Percentiles rank a stretch among this genome's conserved stretches.
phyloP scores from a whole-genome alignment of 1,140 invertebrate species.

The Pseudoatta argentina region DNA sequence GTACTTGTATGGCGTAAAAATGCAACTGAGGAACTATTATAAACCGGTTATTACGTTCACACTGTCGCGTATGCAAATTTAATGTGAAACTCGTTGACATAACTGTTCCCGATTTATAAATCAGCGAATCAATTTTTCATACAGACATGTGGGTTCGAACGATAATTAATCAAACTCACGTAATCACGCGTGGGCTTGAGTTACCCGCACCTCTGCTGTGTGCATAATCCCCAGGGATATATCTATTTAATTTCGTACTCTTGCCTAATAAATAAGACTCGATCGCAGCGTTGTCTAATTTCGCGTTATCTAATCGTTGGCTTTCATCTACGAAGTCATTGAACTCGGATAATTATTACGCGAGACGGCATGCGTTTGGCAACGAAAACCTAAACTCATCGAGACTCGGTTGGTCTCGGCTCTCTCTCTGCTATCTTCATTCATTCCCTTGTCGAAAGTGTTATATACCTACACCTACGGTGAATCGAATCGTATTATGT shows the following conservation, averaged over 20 bases:
- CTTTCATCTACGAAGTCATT: slow-evolving; percentile 39
- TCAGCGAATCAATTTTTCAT: slow-evolving; percentile 28
- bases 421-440: slow-evolving; percentile 20
- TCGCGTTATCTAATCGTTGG: slow-evolving; percentile 47
- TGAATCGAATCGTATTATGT: not conserved
- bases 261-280: not conserved
- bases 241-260: not conserved
- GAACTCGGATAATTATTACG: slow-evolving; percentile 48
- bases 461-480: not conserved
- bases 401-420: slow-evolving; percentile 55
- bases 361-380: slow-evolving; percentile 11
- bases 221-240: not conserved
- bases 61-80: slow-evolving; percentile 23
- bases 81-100: slow-evolving; percentile 6
- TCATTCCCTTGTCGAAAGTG: not conserved
- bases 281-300: slow-evolving; percentile 8
- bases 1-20: not conserved
- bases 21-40: not conserved
- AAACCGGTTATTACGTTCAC: slow-evolving; percentile 15
- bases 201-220: not conserved
- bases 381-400: slow-evolving; percentile 51
- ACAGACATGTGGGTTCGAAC: not conserved
- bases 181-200: not conserved
- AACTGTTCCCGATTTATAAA: not conserved
- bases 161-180: slow-evolving; percentile 32